Percentiles rank a stretch among this genome's conserved stretches.
Conservation (phyloP, 2,888 invertebrate genomes). For the Tenthredo mesomela region DNA sequence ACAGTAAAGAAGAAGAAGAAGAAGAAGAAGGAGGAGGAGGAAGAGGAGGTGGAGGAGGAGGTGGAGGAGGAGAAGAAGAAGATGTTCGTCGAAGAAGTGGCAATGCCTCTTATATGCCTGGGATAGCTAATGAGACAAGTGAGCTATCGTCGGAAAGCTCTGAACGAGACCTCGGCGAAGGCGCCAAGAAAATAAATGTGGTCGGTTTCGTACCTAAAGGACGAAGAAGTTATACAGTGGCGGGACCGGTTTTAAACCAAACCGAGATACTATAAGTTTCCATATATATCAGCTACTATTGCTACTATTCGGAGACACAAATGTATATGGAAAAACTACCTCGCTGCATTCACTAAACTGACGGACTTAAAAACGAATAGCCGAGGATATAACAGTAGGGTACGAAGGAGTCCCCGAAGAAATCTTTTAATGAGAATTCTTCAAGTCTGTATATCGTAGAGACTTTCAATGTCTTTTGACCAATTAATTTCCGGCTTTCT, state of each 20-base stretch:
- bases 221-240: conserved; percentile 47
- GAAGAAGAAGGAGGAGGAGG: no score
- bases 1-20: conserved; percentile 25
- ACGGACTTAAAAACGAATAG: background rate
- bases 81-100: conserved; percentile 42
- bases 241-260: conserved; percentile 42
- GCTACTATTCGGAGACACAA: conserved; percentile 48
- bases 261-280: background rate
- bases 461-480: background rate
- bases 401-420: background rate
- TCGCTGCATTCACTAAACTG: conserved; percentile 11
- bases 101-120: conserved; percentile 43
- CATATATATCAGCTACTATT: conserved; percentile 15
- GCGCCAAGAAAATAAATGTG: conserved; percentile 58
- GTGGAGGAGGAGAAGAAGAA: conserved; percentile 36
- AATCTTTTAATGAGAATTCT: no score
- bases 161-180: conserved; percentile 49
- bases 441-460: background rate
- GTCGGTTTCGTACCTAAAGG: conserved; percentile 53
- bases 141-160: conserved; percentile 52
- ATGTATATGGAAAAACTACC: background rate
- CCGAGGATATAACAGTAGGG: background rate
- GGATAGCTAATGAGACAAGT: conserved; percentile 52
- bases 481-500: background rate
- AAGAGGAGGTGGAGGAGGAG: conserved; percentile 4